A percentile compares a stretch with the other conserved stretches of the same genome.
Conservation (phyloP, 2,113 vertebrate species). For the Hippocampus comes region DNA sequence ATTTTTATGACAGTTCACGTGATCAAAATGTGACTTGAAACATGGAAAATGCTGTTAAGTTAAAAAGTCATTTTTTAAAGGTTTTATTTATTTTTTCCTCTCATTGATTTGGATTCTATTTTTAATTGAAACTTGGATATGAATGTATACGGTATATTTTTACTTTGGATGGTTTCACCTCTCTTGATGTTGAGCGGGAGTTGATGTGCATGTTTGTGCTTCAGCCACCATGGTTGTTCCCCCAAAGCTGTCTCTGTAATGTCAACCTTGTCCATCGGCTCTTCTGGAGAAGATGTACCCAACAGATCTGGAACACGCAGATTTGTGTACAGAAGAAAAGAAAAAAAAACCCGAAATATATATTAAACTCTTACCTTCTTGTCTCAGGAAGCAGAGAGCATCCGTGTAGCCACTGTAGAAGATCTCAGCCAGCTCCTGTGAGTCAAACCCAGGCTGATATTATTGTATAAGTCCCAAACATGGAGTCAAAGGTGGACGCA, state of each 20-base stretch:
- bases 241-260: not conserved
- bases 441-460: conserved; percentile 1
- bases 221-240: conserved; percentile 54
- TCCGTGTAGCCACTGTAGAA: conserved; percentile 85
- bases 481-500: not conserved
- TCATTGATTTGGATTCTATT: not conserved
- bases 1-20: not conserved
- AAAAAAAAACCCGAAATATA: not conserved
- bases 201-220: conserved; percentile 62
- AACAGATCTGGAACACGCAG: conserved; percentile 67
- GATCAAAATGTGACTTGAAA: not conserved
- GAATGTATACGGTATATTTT: not conserved
- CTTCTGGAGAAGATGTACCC: conserved; percentile 7
- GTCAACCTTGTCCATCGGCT: not conserved
- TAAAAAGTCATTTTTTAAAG: not conserved
- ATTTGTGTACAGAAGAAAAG: not conserved
- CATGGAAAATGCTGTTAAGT: not conserved
- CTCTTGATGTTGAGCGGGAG: conserved; percentile 69
- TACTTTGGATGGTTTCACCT: conserved; percentile 60
- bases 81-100: not conserved
- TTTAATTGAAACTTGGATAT: not conserved
- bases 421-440: conserved; percentile 78
- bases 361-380: conserved; percentile 69
- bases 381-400: conserved; percentile 76
- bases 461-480: not conserved